Evolutionary conservation across 2,888 invertebrate genomes (phyloP), one percentile per base, ranked within the genome.

Genomic region (Malthinus seriepunctatus): DNA sequence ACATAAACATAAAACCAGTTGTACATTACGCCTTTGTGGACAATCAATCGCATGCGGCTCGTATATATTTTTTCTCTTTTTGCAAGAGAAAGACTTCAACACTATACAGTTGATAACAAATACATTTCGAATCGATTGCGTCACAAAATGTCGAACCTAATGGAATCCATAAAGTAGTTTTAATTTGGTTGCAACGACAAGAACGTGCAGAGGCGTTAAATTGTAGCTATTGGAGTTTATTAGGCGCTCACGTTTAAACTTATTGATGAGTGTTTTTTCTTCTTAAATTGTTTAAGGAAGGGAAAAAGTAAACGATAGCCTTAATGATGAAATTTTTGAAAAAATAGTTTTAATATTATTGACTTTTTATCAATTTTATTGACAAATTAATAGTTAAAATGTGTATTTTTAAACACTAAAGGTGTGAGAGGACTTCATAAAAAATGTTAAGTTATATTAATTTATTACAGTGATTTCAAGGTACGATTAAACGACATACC

Each of bases 131-230:
- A 51, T 65, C 66, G 71, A 72, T 75, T 73, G 73, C 73, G 69
- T 72, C 73, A 73, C 71, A 70, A 23, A 66, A 69, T 69, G 71
- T 73, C 70, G 67, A 66, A 67, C 68, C 71, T 76, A 76, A 76
- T 76, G 76, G 74, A 73, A 67, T 63, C 71, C 68, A 71, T 76
- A 75, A 75, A 75, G 68, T 73, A 73, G 72, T 68, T 71, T 74
- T 73, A 74, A 74, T 74, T 74, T 72, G 72, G 73, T 70, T 63
- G 67, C 65, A 64, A 62, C 65, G 70, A 71, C 70, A 71, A 68
- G 60, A 61, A 56, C 63, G 62, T 67, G 69, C 71, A 70, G 69
- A 72, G 72, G 71, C 72, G 72, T 73, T 64, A 68, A 67, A 58
- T 58, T 63, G 64, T 63, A 67, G 67, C 65, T 67, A 67, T 67